Evolutionary conservation across 2,888 invertebrate genomes (phyloP).

Genomic region (Yponomeuta cagnagella): DNA sequence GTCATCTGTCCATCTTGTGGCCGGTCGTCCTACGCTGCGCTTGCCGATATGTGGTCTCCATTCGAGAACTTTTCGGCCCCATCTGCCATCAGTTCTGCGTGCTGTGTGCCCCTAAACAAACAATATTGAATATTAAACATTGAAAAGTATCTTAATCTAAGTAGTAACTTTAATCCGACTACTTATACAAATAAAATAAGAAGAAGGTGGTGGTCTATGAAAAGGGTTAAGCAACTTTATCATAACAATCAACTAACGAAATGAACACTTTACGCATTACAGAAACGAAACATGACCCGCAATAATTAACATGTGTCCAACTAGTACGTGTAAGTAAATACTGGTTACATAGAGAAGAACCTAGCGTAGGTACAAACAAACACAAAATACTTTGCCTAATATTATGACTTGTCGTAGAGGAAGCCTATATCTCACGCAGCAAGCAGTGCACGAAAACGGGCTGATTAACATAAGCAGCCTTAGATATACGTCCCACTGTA

Average conservation of each 20-base stretch:
- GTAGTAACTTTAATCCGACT: neutral
- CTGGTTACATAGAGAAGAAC: neutral
- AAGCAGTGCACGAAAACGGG: too few species aligned
- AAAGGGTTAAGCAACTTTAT: neutral
- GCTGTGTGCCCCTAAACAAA: too few species aligned
- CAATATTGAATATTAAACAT: too few species aligned
- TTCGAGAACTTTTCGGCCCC: too few species aligned
- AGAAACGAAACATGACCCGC: neutral
- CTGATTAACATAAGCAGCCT: too few species aligned
- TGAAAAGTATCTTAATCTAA: neutral
- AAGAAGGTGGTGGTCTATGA: neutral
- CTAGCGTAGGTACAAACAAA: neutral
- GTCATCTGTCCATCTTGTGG: too few species aligned
- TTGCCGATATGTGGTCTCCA: too few species aligned
- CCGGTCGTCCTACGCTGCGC: too few species aligned
- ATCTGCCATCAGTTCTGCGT: too few species aligned
- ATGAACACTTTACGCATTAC: neutral
- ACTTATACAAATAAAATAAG: neutral
- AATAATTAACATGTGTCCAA: neutral
- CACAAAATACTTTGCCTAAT: neutral
- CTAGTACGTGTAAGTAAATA: neutral
- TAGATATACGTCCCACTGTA: too few species aligned
- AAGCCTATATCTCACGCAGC: too few species aligned
- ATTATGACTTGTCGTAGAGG: too few species aligned
- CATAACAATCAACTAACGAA: neutral